These are phyloP conservation scores for Tetramorium bicarinatum DNA, from an alignment of 2,888 invertebrate species.

Conservation along the genomic window DNA sequence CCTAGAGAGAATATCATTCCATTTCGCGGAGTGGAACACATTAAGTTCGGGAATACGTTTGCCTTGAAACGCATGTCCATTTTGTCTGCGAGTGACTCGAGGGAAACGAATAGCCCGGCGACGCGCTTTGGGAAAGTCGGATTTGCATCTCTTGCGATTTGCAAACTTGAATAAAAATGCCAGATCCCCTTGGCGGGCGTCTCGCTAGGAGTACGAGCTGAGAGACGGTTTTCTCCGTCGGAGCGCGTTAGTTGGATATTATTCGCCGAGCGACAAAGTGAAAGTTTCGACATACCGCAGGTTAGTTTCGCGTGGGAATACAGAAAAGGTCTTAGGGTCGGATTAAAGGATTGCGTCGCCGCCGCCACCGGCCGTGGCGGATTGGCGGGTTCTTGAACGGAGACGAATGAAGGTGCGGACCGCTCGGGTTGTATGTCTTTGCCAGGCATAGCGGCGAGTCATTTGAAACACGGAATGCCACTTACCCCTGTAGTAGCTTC, in stretches of 20 bases:
- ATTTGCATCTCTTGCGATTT: constrained; percentile 31
- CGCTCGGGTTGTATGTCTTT: constrained; percentile 66
- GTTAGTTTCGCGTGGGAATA: constrained; percentile 58
- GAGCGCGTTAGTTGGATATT: constrained; percentile 36
- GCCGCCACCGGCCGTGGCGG: constrained; percentile 47
- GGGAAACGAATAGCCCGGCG: constrained; percentile 4
- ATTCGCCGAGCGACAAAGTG: constrained; percentile 51
- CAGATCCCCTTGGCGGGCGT: neutral
- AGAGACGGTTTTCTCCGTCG: neutral
- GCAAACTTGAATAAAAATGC: constrained; percentile 41
- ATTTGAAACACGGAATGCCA: constrained; percentile 73
- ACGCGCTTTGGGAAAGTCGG: constrained; percentile 7
- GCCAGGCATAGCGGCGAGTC: constrained; percentile 63
- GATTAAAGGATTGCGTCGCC: constrained; percentile 70
- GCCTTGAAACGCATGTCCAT: constrained; percentile 2
- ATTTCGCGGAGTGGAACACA: neutral
- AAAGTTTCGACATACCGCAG: constrained; percentile 48
- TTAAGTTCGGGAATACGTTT: neutral
- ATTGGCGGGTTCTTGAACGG: constrained; percentile 65
- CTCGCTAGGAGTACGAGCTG: constrained; percentile 27
- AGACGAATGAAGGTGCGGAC: constrained; percentile 65
- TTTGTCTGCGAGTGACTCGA: constrained; percentile 11
- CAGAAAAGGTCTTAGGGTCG: constrained; percentile 68
- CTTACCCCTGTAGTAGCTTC: constrained; percentile 62
- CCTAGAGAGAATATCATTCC: neutral